phyloP scores from a whole-genome alignment of 2,797 vertebrate genomes.

The Gymnodraco acuticeps region DNA sequence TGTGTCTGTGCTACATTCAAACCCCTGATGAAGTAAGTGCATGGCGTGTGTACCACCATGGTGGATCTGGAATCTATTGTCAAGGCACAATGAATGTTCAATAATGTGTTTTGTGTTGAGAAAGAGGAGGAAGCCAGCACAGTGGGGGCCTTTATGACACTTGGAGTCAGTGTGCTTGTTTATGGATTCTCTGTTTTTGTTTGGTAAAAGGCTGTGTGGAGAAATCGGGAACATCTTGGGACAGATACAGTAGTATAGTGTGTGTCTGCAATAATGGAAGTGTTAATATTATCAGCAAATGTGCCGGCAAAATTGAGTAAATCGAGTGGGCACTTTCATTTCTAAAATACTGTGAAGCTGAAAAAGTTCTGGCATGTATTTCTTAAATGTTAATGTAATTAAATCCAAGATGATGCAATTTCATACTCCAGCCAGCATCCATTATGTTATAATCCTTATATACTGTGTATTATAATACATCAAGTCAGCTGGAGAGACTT shows the following conservation, averaged over 20 bases:
- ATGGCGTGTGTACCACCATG: slow-evolving; percentile 50
- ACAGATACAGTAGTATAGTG: slow-evolving; percentile 1
- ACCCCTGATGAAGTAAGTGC: slow-evolving; percentile 50
- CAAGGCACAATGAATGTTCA: slow-evolving; percentile 55
- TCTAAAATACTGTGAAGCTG: background rate
- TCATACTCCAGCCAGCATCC: slow-evolving; percentile 25
- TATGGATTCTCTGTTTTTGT: slow-evolving; percentile 24
- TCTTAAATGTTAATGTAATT: slow-evolving; percentile 3
- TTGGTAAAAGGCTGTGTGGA: slow-evolving; percentile 14
- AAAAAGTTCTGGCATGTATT: background rate
- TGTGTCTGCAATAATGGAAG: background rate
- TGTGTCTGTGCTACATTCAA: slow-evolving; percentile 9
- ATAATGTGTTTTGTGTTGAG: slow-evolving; percentile 54
- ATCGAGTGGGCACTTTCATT: background rate
- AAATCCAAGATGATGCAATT: slow-evolving; percentile 47
- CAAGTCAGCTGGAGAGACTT: slow-evolving; percentile 35
- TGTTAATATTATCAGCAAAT: background rate
- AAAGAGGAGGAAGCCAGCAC: slow-evolving; percentile 28
- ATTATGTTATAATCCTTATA: slow-evolving; percentile 40
- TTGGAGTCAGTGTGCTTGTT: slow-evolving; percentile 21
- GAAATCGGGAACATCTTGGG: slow-evolving; percentile 5
- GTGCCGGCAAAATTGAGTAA: background rate
- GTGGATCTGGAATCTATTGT: slow-evolving; percentile 52
- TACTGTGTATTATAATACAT: slow-evolving; percentile 23
- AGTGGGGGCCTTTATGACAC: slow-evolving; percentile 41